Evolutionary conservation across 1,140 invertebrate species (phyloP).

Genomic region (Drosophila albomicans): DNA sequence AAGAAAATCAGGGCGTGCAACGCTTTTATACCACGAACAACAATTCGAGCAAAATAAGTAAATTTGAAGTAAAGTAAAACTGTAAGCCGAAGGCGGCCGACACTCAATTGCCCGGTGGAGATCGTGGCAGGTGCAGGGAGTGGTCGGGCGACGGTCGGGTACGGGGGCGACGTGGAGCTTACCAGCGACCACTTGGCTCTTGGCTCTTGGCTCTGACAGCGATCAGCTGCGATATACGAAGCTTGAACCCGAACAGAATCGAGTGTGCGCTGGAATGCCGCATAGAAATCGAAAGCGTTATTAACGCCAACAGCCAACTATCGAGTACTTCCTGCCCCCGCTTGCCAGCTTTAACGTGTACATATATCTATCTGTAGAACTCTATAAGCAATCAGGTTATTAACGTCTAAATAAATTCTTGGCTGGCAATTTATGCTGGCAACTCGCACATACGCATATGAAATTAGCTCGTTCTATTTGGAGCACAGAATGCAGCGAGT

Average conservation of each 20-base stretch:
- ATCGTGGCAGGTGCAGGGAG: slow-evolving; percentile 18
- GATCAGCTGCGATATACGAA: slow-evolving; percentile 71
- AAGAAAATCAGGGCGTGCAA: slow-evolving; percentile 84
- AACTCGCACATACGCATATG: slow-evolving; percentile 64
- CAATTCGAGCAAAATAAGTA: slow-evolving; percentile 58
- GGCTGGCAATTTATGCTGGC: slow-evolving; percentile 65
- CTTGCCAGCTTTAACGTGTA: background rate
- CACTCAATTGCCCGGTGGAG: slow-evolving; percentile 22
- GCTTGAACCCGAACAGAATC: slow-evolving; percentile 56
- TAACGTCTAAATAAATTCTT: slow-evolving; percentile 65
- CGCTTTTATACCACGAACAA: slow-evolving; percentile 82
- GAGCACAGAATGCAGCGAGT: slow-evolving; percentile 37
- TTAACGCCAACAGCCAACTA: slow-evolving; percentile 20
- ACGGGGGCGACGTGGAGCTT: background rate
- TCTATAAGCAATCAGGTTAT: slow-evolving; percentile 65
- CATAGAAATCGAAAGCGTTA: slow-evolving; percentile 72
- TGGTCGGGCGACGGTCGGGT: background rate
- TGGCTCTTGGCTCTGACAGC: slow-evolving; percentile 38
- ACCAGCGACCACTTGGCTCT: too few relatives aligned
- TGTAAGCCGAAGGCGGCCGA: slow-evolving; percentile 65
- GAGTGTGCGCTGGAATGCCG: slow-evolving; percentile 67
- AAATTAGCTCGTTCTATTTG: slow-evolving; percentile 51
- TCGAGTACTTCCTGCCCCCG: slow-evolving; percentile 23
- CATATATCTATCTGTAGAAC: slow-evolving; percentile 26
- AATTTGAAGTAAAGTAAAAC: slow-evolving; percentile 48